Conservation (phyloP, 2,113 vertebrate species). For the Laterallus jamaicensis region DNA sequence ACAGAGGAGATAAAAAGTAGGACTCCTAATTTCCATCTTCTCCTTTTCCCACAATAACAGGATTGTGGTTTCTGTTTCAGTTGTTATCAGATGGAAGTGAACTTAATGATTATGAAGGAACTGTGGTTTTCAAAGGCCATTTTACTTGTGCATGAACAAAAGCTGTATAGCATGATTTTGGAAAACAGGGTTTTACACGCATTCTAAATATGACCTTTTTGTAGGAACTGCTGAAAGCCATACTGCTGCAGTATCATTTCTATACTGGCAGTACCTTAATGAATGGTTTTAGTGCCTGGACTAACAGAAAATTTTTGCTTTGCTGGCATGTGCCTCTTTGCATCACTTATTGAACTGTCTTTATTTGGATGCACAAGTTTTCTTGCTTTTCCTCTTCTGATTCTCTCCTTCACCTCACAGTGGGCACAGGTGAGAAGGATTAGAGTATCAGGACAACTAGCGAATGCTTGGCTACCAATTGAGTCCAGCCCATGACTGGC, state of each 20-base stretch:
- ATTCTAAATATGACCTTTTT: background rate
- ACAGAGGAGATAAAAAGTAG: background rate
- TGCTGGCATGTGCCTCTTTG: background rate
- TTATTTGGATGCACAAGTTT: background rate
- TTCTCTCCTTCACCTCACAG: background rate
- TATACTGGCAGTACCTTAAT: too few relatives aligned
- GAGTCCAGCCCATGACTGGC: background rate
- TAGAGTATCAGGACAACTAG: background rate
- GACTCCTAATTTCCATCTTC: background rate
- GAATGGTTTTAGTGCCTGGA: background rate
- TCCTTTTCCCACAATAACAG: background rate
- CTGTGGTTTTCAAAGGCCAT: background rate
- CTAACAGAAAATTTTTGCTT: background rate
- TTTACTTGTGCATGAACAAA: background rate
- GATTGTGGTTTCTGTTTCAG: background rate
- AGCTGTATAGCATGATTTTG: background rate
- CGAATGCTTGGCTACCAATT: background rate
- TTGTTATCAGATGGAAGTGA: background rate
- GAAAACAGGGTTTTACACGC: background rate
- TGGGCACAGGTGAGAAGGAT: fast-evolving
- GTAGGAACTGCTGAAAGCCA: background rate
- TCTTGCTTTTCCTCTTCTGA: background rate
- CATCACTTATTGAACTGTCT: background rate
- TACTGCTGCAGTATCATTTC: background rate
- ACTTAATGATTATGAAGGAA: background rate